Evolutionary conservation across 2,888 invertebrate genomes (phyloP).

Genomic region (Xanthostigma xanthostigma): DNA sequence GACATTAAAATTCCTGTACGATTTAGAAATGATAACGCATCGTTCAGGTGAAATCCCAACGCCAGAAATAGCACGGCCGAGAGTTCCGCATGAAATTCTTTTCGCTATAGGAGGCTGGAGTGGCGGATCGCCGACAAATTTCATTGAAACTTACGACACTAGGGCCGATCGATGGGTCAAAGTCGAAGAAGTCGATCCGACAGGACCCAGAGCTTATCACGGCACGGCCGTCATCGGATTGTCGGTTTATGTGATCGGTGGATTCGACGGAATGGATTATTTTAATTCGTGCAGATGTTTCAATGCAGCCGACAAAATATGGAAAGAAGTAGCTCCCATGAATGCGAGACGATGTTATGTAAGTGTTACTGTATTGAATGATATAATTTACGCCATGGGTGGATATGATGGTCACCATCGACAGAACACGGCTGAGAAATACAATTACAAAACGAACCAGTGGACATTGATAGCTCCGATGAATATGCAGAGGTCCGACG

Average conservation of each 20-base stretch:
- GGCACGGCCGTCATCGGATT: conserved; percentile 79
- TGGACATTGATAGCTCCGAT: conserved; percentile 79
- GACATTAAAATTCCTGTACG: conserved; percentile 80
- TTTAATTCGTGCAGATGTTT: conserved; percentile 62
- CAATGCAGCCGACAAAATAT: conserved; percentile 66
- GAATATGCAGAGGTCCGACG: conserved; percentile 81
- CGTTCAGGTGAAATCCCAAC: conserved; percentile 68
- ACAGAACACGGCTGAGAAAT: conserved; percentile 75
- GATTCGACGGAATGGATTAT: conserved; percentile 77
- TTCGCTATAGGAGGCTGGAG: conserved; percentile 77
- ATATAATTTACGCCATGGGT: conserved; percentile 74
- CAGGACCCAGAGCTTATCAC: conserved; percentile 81
- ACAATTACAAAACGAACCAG: conserved; percentile 71
- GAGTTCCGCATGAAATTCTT: conserved; percentile 77
- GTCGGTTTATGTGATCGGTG: conserved; percentile 80
- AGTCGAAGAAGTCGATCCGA: conserved; percentile 64
- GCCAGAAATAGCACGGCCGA: conserved; percentile 66
- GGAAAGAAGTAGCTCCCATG: conserved; percentile 86
- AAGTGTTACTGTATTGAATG: conserved; percentile 63
- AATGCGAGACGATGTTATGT: conserved; percentile 78
- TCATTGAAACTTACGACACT: conserved; percentile 80
- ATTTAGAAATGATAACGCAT: conserved; percentile 74
- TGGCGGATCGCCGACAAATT: conserved; percentile 55
- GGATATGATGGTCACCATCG: conserved; percentile 77
- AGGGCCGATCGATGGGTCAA: conserved; percentile 81